Evolutionary conservation across 2,888 invertebrate genomes (phyloP).

Genomic region (Drosophila fungiperda): DNA sequence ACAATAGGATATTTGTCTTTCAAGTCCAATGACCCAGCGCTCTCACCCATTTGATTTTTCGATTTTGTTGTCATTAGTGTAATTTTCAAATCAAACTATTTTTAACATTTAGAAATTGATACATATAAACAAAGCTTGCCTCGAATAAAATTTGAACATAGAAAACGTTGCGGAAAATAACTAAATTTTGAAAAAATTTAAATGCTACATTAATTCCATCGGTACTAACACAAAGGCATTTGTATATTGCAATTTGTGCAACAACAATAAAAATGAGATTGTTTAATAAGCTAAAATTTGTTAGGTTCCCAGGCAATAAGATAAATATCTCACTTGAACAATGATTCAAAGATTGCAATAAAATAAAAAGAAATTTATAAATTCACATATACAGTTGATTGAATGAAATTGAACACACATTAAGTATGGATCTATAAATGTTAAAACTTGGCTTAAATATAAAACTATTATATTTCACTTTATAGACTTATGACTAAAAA

Average conservation of each 20-base stretch:
- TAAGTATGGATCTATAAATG: conserved; percentile 6
- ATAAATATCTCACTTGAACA: background rate
- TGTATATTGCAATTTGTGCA: background rate
- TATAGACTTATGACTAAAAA: background rate
- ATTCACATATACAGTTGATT: background rate
- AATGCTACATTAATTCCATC: background rate
- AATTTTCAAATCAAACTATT: conserved; percentile 28
- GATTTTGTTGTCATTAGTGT: conserved; percentile 22
- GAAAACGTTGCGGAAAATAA: background rate
- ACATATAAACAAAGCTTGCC: conserved; percentile 18
- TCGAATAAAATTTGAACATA: background rate
- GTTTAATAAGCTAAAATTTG: background rate
- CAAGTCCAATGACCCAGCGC: background rate
- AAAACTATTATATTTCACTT: conserved; percentile 4
- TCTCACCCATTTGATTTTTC: background rate
- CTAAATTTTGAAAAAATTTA: background rate
- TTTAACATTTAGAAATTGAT: conserved; percentile 3
- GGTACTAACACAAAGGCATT: background rate
- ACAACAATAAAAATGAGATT: background rate
- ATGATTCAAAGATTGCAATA: background rate
- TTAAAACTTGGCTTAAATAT: background rate
- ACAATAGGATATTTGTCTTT: conserved; percentile 40
- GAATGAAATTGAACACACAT: background rate
- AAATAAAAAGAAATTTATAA: background rate
- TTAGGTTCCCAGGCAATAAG: background rate